Evolutionary conservation across 2,888 invertebrate species (phyloP), one percentile per base, ranked within the genome.

Genomic region (Drepanosiphum platanoidis): DNA sequence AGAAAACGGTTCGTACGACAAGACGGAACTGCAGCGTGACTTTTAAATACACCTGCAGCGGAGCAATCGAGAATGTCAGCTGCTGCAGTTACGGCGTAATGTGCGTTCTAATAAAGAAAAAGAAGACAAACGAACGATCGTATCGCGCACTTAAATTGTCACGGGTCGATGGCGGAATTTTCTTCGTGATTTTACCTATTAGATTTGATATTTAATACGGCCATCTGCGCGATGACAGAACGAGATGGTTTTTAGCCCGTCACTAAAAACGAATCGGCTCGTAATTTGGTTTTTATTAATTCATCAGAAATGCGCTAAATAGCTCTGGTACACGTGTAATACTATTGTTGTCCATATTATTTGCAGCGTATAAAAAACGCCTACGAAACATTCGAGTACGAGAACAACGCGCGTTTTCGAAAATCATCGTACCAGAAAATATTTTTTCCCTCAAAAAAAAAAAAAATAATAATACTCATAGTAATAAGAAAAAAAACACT

Each of bases 251-350:
- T n/a, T n/a, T n/a, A n/a, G n/a, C n/a, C n/a, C n/a, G n/a, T n/a
- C n/a, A n/a, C n/a, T n/a, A n/a, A n/a, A n/a, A n/a, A n/a, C n/a
- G n/a, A n/a, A n/a, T n/a, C n/a, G n/a, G n/a, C n/a, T n/a, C 39
- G 7, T 39, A 71, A 71, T 39, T 71, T 71, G 27, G 27, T 39
- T 71, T 39, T 71, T 39, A 39, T 39, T 71, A 71, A 71, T 71
- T 39, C 39, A 71, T 15, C 27, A 18, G 13, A 71, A 39, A 39
- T 71, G 39, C 15, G 27, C 13, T 18, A 52, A 22, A 15, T 18
- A 18, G 52, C 52, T 52, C 1, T 52, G 3, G 18, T 42, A 42
- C 22, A 22, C 5, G 22, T 52, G 0, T 22, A 18, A 22, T 22
- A 18, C 52, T n/a, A 46, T 1, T 13, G 46, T 46, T 2, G 52